phyloP scores from a whole-genome alignment of 2,888 invertebrate genomes.

The Trisateles emortualis region DNA sequence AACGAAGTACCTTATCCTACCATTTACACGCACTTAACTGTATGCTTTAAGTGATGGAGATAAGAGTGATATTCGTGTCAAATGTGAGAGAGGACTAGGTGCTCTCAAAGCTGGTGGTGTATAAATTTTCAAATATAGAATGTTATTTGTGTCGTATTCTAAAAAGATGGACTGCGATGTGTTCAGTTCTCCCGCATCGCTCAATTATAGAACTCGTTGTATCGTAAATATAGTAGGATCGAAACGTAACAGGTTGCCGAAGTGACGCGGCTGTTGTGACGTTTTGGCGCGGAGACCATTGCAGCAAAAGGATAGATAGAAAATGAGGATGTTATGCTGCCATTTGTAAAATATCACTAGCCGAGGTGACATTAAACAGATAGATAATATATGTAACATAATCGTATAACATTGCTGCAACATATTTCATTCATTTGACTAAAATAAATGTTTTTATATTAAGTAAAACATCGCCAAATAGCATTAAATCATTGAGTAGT shows the following conservation, averaged over 20 bases:
- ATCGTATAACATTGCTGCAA: conserved; percentile 25
- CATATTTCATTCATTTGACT: conserved; percentile 29
- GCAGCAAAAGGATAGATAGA: conserved; percentile 51
- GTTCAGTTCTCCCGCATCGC: conserved; percentile 86
- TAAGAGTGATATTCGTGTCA: conserved; percentile 61
- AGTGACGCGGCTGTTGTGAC: conserved; percentile 61
- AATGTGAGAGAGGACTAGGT: conserved; percentile 58
- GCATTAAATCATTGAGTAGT: conserved; percentile 26
- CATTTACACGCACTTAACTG: conserved; percentile 44
- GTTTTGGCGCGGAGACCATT: conserved; percentile 47
- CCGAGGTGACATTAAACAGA: conserved; percentile 39
- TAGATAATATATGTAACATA: conserved; percentile 32
- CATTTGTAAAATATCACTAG: conserved; percentile 66
- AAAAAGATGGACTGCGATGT: conserved; percentile 86
- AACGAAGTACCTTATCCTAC: conserved; percentile 57
- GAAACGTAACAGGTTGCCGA: conserved; percentile 64
- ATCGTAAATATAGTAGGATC: conserved; percentile 71
- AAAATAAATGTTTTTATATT: conserved; percentile 24
- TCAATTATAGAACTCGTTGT: conserved; percentile 84
- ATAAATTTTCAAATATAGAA: conserved; percentile 86
- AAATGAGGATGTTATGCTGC: conserved; percentile 63
- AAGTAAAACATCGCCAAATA: conserved; percentile 27
- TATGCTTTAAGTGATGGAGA: conserved; percentile 48
- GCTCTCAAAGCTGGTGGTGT: conserved; percentile 77
- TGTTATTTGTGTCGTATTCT: conserved; percentile 87